A percentile compares a stretch with the other conserved stretches of the same genome.
Evolutionary conservation across 2,797 vertebrate genomes (phyloP).

Genomic region (Sebastes itinus): DNA sequence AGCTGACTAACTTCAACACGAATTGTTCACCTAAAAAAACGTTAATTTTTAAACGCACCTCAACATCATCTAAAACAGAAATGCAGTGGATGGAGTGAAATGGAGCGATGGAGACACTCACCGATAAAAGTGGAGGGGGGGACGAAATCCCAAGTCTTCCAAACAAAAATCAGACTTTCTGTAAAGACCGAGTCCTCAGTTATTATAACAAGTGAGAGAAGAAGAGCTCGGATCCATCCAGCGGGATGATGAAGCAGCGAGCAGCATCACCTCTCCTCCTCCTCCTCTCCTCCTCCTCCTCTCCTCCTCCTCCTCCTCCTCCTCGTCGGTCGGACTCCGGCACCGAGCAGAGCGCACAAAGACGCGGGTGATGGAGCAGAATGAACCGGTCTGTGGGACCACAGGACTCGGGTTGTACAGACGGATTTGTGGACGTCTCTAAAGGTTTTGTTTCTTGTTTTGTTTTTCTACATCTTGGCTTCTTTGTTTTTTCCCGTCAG

Average conservation of each 20-base stretch:
- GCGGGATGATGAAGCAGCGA: conserved; percentile 21
- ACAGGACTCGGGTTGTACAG: background rate
- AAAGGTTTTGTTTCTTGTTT: background rate
- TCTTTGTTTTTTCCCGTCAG: conserved; percentile 25
- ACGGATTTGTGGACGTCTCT: background rate
- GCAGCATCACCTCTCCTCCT: conserved; percentile 33
- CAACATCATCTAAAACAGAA: background rate
- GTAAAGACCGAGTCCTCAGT: conserved; percentile 17
- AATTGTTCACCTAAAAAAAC: background rate
- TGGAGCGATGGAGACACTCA: conserved; percentile 25
- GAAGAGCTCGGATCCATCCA: conserved; percentile 33
- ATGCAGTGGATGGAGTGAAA: background rate
- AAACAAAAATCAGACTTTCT: conserved; percentile 13
- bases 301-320: background rate
- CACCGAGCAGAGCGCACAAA: conserved; percentile 26
- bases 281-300: too few species aligned
- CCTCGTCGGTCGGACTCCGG: conserved; percentile 5
- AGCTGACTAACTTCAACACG: background rate
- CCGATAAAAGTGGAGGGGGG: conserved; percentile 31
- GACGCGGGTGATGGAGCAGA: conserved; percentile 11
- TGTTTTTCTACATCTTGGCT: conserved; percentile 59
- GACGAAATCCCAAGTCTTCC: conserved; percentile 43
- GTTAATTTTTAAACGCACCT: background rate
- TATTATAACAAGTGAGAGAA: background rate
- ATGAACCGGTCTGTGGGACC: background rate